Evolutionary conservation across 2,888 invertebrate species (phyloP).

Genomic region (Bombylius major): DNA sequence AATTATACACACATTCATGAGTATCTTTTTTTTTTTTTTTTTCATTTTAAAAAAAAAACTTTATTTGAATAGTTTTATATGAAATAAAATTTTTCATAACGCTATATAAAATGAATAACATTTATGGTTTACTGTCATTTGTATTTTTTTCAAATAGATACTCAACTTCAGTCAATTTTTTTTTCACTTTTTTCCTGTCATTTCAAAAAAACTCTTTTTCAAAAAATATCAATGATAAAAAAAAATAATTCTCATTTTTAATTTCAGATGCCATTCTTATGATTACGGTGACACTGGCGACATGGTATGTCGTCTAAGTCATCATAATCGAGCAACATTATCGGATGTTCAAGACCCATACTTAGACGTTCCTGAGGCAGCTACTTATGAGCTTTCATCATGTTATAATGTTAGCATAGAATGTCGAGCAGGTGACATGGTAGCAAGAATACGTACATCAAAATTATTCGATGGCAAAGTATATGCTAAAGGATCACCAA

Average conservation of each 20-base stretch:
- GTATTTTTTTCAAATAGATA: no score
- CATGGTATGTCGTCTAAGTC: slow-evolving; percentile 83
- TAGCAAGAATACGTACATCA: slow-evolving; percentile 81
- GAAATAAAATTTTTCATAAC: no score
- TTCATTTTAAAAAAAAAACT: no score
- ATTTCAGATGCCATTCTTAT: slow-evolving; percentile 70
- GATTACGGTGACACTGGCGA: slow-evolving; percentile 90
- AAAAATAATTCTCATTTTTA: not conserved
- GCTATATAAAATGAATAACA: no score
- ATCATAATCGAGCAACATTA: slow-evolving; percentile 79
- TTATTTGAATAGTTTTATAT: no score
- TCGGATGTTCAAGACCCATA: slow-evolving; percentile 84
- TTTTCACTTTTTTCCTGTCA: no score
- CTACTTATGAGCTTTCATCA: slow-evolving; percentile 82
- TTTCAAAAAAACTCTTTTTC: no score
- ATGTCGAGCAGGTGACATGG: slow-evolving; percentile 85
- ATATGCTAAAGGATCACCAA: slow-evolving; percentile 88
- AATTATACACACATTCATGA: no score
- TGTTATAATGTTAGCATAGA: slow-evolving; percentile 92
- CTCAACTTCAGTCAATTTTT: no score
- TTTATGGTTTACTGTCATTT: no score
- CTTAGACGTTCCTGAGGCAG: slow-evolving; percentile 79
- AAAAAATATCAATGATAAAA: no score
- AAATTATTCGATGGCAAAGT: slow-evolving; percentile 89
- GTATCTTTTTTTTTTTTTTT: no score